These are phyloP conservation scores for Drosophila bocqueti DNA, from an alignment of 1,140 invertebrate species.

Conservation along the genomic window DNA sequence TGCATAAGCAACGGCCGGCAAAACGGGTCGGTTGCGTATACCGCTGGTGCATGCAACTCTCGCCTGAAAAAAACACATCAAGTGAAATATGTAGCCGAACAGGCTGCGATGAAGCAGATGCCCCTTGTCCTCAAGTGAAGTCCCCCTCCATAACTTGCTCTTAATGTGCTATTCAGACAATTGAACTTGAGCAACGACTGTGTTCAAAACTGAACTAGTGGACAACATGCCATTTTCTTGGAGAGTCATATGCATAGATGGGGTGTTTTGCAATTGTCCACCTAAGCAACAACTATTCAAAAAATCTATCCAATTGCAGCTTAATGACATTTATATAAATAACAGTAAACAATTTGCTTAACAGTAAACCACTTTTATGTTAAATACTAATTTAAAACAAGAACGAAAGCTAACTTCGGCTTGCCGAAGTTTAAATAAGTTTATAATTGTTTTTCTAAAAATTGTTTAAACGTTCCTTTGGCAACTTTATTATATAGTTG, in stretches of 20 bases:
- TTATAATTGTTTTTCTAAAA: too few species aligned
- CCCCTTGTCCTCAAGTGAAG: constrained; percentile 53
- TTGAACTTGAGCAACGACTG: not conserved
- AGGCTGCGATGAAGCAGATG: constrained; percentile 19
- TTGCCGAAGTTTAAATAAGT: too few species aligned
- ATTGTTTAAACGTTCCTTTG: too few species aligned
- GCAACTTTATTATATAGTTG: too few species aligned
- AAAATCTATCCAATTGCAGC: too few species aligned
- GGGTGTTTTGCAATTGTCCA: not conserved
- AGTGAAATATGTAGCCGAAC: constrained; percentile 68
- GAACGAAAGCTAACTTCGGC: too few species aligned
- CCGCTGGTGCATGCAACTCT: constrained; percentile 59
- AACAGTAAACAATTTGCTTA: too few species aligned
- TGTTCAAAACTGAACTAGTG: not conserved
- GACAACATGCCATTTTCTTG: not conserved
- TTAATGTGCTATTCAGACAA: not conserved
- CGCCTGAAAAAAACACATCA: constrained; percentile 50
- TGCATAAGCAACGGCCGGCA: constrained; percentile 76
- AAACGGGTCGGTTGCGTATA: constrained; percentile 76
- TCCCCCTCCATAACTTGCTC: constrained; percentile 2
- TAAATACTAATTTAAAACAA: too few species aligned
- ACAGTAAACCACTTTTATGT: too few species aligned
- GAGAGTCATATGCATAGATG: not conserved
- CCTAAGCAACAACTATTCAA: too few species aligned
- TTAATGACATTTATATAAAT: too few species aligned